A percentile compares a stretch with the other conserved stretches of the same genome.
Conservation (phyloP, 1,140 invertebrate species). For the Heliconius himera region DNA sequence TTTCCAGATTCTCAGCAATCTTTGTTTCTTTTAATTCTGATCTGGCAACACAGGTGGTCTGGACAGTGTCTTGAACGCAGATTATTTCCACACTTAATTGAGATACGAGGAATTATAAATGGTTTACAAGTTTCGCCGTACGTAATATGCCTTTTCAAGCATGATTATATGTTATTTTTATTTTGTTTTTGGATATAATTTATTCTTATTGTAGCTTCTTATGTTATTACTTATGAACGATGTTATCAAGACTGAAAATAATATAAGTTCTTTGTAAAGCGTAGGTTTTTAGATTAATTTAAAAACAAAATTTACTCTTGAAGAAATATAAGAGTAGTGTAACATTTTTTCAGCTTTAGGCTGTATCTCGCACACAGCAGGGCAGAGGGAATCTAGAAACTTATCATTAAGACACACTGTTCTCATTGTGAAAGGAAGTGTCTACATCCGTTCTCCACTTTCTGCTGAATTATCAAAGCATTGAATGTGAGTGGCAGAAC, state of each 20-base stretch:
- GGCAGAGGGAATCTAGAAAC: too few species aligned
- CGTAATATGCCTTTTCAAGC: not conserved
- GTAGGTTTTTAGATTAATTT: too few species aligned
- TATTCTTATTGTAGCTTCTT: not conserved
- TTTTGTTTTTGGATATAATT: not conserved
- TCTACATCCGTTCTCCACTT: too few species aligned
- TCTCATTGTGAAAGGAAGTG: too few species aligned
- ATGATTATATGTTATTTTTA: slow-evolving; percentile 2
- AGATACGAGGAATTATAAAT: slow-evolving; percentile 15
- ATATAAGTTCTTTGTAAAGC: too few species aligned
- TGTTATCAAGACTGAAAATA: not conserved
- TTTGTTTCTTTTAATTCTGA: not conserved
- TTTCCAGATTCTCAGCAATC: not conserved
- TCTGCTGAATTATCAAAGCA: too few species aligned
- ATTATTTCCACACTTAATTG: slow-evolving; percentile 14
- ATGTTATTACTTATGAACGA: not conserved
- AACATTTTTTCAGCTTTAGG: too few species aligned
- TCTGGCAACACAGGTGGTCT: slow-evolving; percentile 10
- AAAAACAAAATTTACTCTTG: too few species aligned
- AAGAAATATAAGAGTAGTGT: too few species aligned
- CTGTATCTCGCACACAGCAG: too few species aligned
- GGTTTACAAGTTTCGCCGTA: not conserved
- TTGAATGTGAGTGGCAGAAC: too few species aligned
- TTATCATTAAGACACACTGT: too few species aligned
- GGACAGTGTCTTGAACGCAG: not conserved